A percentile compares a stretch with the other conserved stretches of the same genome.
These are phyloP conservation scores for Dreissena rostriformis DNA, from an alignment of 1,140 invertebrate species.

Conservation along the genomic window DNA sequence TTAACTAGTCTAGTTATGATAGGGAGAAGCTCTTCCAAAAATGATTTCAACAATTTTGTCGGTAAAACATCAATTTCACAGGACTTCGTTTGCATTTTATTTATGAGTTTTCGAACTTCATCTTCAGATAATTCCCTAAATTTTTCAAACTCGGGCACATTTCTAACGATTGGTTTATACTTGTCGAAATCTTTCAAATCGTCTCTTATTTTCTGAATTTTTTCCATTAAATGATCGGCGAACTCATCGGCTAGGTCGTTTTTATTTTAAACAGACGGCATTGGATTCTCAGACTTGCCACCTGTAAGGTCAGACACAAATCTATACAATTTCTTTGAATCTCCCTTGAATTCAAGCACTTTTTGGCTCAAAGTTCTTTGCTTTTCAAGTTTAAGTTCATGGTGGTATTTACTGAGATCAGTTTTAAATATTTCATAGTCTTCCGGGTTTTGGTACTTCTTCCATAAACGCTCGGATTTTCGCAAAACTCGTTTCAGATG, in stretches of 20 bases:
- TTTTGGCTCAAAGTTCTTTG: slow-evolving; percentile 23
- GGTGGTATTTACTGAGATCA: slow-evolving; percentile 23
- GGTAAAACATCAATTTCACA: slow-evolving; percentile 41
- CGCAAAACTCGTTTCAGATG: slow-evolving; percentile 31
- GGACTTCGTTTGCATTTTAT: slow-evolving; percentile 41
- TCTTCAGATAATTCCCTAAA: slow-evolving; percentile 29
- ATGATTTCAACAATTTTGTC: slow-evolving; percentile 47
- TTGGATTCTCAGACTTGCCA: slow-evolving; percentile 42
- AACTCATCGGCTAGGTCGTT: slow-evolving; percentile 38
- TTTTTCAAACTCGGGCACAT: slow-evolving; percentile 30
- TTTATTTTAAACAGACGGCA: slow-evolving; percentile 18
- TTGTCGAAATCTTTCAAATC: slow-evolving; percentile 31
- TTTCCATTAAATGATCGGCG: slow-evolving; percentile 52
- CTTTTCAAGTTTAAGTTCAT: slow-evolving; percentile 35
- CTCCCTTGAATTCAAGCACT: slow-evolving; percentile 41
- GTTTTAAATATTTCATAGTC: slow-evolving; percentile 38
- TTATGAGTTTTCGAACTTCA: slow-evolving; percentile 34
- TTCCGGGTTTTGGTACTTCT: slow-evolving; percentile 16
- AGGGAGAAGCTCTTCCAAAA: slow-evolving; percentile 37
- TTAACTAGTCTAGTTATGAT: slow-evolving; percentile 21
- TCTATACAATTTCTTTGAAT: slow-evolving; percentile 35
- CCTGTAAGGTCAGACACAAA: slow-evolving; percentile 47
- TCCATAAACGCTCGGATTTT: slow-evolving; percentile 27
- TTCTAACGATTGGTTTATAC: slow-evolving; percentile 2
- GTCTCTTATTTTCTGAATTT: slow-evolving; percentile 40